Percentiles rank a stretch among this genome's conserved stretches.
These are phyloP conservation scores for Trematocara variabile DNA, from an alignment of 2,113 vertebrate species.

Conservation along the genomic window DNA sequence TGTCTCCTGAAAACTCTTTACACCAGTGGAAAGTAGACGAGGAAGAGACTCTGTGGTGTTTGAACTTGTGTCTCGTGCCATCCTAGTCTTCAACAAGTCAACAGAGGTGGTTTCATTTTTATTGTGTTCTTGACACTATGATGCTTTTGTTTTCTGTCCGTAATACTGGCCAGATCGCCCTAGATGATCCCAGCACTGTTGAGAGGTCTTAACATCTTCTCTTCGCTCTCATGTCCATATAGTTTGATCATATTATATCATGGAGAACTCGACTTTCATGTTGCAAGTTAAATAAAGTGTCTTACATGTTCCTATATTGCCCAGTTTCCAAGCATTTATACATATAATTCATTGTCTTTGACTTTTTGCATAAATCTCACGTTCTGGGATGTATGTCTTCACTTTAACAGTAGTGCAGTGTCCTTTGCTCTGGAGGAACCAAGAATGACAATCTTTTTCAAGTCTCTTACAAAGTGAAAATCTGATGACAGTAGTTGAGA, in stretches of 20 bases:
- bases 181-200: slow-evolving; percentile 18
- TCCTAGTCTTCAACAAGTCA: slow-evolving; percentile 30
- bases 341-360: neutral
- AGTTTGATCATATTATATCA: neutral
- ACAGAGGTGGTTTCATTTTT: slow-evolving; percentile 50
- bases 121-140: slow-evolving; percentile 29
- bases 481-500: slow-evolving; percentile 68
- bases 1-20: slow-evolving; percentile 63
- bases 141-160: slow-evolving; percentile 43
- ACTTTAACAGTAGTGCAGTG: slow-evolving; percentile 11
- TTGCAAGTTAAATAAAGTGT: neutral
- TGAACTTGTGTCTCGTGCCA: slow-evolving; percentile 55
- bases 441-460: slow-evolving; percentile 41
- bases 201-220: neutral
- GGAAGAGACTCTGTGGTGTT: slow-evolving; percentile 41
- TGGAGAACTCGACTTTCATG: neutral
- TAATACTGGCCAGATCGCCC: slow-evolving; percentile 33
- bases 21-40: slow-evolving; percentile 52
- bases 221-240: neutral
- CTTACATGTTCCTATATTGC: neutral
- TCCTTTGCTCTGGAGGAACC: slow-evolving; percentile 40
- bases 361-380: neutral
- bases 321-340: neutral
- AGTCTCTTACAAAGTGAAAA: slow-evolving; percentile 66
- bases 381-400: neutral